A percentile compares a stretch with the other conserved stretches of the same genome.
phyloP scores from a whole-genome alignment of 1,140 invertebrate species.

The Melanaphis sacchari region DNA sequence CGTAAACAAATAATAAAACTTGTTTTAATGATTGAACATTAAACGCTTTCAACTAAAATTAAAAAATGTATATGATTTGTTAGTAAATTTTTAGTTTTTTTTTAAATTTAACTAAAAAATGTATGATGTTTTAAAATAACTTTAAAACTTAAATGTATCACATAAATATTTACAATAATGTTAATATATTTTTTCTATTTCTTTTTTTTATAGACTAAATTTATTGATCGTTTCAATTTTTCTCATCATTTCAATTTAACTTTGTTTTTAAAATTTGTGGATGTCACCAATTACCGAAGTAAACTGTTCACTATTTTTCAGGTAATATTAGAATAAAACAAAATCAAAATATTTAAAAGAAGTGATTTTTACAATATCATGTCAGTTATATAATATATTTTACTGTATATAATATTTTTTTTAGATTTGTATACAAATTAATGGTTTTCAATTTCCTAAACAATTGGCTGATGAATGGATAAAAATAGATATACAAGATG shows the following conservation, averaged over 20 bases:
- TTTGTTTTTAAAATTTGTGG: slow-evolving; percentile 44
- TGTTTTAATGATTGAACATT: background rate
- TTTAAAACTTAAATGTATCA: background rate
- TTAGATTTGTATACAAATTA: slow-evolving; percentile 48
- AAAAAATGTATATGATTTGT: background rate
- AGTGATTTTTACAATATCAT: background rate
- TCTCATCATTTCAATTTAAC: background rate
- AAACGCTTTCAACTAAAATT: background rate
- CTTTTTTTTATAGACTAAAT: slow-evolving; percentile 19
- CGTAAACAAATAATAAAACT: too few relatives aligned
- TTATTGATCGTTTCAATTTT: slow-evolving; percentile 16
- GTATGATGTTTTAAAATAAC: too few relatives aligned
- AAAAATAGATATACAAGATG: background rate
- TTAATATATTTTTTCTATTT: background rate
- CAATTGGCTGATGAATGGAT: slow-evolving; percentile 34
- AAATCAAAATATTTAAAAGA: background rate
- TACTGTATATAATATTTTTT: background rate
- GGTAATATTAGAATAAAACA: background rate
- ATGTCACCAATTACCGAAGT: background rate
- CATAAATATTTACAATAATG: background rate
- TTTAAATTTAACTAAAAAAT: too few relatives aligned
- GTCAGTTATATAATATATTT: background rate
- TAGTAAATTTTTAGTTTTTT: too few relatives aligned
- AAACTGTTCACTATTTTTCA: slow-evolving; percentile 39
- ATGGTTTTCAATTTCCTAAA: slow-evolving; percentile 48